A percentile compares a stretch with the other conserved stretches of the same genome.
phyloP scores from a whole-genome alignment of 2,888 invertebrate species.

The Chydorus sphaericus region DNA sequence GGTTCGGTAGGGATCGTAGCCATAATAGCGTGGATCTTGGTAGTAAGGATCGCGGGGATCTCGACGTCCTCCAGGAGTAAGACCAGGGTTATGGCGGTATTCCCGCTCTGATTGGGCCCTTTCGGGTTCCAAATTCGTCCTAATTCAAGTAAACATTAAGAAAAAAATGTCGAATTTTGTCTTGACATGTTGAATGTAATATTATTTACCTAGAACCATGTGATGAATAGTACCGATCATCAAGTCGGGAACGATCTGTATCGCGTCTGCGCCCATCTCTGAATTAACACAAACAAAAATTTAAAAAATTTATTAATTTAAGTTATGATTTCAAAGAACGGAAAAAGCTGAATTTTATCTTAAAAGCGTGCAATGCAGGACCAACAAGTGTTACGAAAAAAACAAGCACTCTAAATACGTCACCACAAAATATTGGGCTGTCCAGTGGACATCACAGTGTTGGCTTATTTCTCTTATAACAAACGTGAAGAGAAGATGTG shows the following conservation, averaged over 20 bases:
- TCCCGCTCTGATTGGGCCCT: slow-evolving; percentile 1
- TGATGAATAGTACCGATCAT: neutral
- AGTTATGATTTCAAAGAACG: no score
- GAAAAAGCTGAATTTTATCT: no score
- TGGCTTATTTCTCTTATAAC: no score
- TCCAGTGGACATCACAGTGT: no score
- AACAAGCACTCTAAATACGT: no score
- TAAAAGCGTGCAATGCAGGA: no score
- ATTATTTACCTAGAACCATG: neutral
- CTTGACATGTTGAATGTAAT: neutral
- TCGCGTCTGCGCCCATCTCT: slow-evolving; percentile 9
- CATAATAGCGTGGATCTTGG: slow-evolving; percentile 6
- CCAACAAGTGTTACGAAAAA: no score
- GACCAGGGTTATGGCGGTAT: neutral
- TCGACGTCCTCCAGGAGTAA: slow-evolving; percentile 2
- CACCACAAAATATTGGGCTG: no score
- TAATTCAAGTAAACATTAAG: neutral
- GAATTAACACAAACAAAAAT: neutral
- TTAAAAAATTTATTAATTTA: neutral
- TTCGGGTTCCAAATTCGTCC: slow-evolving; percentile 21
- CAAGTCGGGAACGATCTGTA: neutral
- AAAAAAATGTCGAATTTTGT: neutral
- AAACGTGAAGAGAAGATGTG: no score
- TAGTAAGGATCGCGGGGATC: slow-evolving; percentile 17
- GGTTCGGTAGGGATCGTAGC: slow-evolving; percentile 26